Conservation (phyloP, 2,888 invertebrate species). For the Diogma glabrata region DNA sequence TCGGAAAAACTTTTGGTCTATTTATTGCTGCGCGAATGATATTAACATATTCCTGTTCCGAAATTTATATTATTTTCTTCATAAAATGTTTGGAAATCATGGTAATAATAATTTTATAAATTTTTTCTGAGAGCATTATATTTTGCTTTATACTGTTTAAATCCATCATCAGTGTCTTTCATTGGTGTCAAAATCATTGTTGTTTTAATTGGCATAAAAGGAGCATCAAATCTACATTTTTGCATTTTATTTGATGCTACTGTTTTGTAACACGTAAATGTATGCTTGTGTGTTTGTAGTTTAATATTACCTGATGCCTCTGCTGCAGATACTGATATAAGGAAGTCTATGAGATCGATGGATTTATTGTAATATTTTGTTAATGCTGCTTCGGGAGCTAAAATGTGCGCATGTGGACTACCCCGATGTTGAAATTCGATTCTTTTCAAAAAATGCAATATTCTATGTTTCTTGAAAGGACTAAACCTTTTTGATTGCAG, state of each 20-base stretch:
- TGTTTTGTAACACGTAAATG: slow-evolving; percentile 23
- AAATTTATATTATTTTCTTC: slow-evolving; percentile 22
- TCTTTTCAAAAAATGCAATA: background rate
- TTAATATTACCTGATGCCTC: slow-evolving; percentile 21
- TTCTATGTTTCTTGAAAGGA: background rate
- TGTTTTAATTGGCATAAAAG: slow-evolving; percentile 23
- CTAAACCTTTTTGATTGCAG: no score
- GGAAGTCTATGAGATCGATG: slow-evolving; percentile 16
- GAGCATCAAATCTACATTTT: slow-evolving; percentile 27
- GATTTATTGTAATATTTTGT: no score
- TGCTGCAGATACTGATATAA: slow-evolving; percentile 10
- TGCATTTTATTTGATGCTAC: slow-evolving; percentile 16
- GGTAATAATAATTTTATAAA: slow-evolving; percentile 24
- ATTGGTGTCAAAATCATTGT: background rate
- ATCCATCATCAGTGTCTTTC: background rate
- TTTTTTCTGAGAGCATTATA: background rate
- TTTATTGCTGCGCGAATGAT: slow-evolving; percentile 25
- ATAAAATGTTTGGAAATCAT: slow-evolving; percentile 24
- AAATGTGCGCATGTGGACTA: slow-evolving; percentile 16
- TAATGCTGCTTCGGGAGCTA: no score
- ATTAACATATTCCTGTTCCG: slow-evolving; percentile 23
- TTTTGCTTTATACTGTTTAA: background rate
- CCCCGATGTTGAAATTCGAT: slow-evolving; percentile 2
- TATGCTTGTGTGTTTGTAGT: no score
- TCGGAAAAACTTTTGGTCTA: slow-evolving; percentile 28